Percentiles rank a stretch among this genome's conserved stretches.
Evolutionary conservation across 2,113 vertebrate species (phyloP).

Genomic region (Probosciger aterrimus): DNA sequence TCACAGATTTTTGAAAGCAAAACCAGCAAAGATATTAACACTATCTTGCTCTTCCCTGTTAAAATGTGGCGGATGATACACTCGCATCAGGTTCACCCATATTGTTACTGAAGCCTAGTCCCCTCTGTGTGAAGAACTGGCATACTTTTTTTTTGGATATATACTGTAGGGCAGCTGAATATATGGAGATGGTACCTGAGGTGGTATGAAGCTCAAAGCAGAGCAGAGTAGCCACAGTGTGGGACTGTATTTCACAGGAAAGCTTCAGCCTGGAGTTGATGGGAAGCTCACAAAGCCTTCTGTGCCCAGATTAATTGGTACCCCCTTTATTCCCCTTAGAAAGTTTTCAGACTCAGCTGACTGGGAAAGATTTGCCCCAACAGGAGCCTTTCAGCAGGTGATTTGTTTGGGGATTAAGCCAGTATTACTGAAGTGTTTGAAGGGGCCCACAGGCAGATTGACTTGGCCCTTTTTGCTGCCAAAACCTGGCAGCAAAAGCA

Average conservation of each 20-base stretch:
- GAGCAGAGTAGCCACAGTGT: neutral
- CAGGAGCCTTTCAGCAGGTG: neutral
- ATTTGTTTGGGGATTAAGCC: neutral
- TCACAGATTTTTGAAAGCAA: neutral
- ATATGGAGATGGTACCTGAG: no score
- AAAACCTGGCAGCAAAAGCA: neutral
- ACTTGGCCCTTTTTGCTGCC: neutral
- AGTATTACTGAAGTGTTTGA: neutral
- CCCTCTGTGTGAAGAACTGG: neutral
- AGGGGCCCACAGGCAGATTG: neutral
- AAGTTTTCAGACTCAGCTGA: neutral
- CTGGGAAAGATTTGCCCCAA: neutral
- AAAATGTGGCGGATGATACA: neutral
- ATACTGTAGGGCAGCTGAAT: neutral
- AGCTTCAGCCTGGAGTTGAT: neutral
- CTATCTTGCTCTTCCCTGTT: neutral
- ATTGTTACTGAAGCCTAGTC: neutral
- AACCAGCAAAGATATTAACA: neutral
- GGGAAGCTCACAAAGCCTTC: neutral
- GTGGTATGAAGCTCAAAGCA: neutral
- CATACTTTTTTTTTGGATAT: neutral
- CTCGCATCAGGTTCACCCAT: accelerated
- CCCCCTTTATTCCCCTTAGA: neutral
- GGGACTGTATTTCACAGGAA: neutral
- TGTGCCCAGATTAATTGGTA: neutral